A percentile compares a stretch with the other conserved stretches of the same genome.
Conservation (phyloP, 64 coral and sea anemone species). For the Pocillopora damicornis region DNA sequence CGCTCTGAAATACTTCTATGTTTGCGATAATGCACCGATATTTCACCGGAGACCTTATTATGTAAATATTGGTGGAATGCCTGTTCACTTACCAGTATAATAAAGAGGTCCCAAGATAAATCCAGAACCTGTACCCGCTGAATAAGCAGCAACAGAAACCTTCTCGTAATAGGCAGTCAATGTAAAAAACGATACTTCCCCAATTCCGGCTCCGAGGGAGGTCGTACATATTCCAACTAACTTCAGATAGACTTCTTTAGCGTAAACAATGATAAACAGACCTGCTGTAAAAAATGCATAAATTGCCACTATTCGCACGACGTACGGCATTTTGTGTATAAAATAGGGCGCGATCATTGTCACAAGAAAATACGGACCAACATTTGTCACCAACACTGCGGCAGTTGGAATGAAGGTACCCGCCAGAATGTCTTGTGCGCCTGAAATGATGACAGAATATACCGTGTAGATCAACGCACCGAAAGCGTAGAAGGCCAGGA, state of each 20-base stretch:
- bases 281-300: conserved; percentile 78
- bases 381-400: conserved; percentile 89
- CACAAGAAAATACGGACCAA: conserved; percentile 92
- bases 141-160: conserved; percentile 89
- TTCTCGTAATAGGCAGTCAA: conserved; percentile 88
- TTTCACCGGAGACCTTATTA: too few species aligned
- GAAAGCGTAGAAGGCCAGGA: conserved; percentile 75
- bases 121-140: conserved; percentile 87
- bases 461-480: conserved; percentile 88
- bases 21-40: too few species aligned
- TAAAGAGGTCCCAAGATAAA: conserved; percentile 91
- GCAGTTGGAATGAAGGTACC: conserved; percentile 92
- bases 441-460: conserved; percentile 88
- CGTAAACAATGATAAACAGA: conserved; percentile 86
- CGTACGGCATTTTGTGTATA: conserved; percentile 80
- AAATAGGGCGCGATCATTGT: conserved; percentile 91
- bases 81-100: conserved; percentile 74
- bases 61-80: background rate
- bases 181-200: conserved; percentile 88
- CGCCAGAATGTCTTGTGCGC: conserved; percentile 86
- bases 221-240: conserved; percentile 85
- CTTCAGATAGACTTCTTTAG: conserved; percentile 89
- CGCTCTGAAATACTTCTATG: too few species aligned
- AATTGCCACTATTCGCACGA: conserved; percentile 73
- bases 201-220: conserved; percentile 77